phyloP scores from a whole-genome alignment of 2,888 invertebrate genomes.

The Athalia rosae region DNA sequence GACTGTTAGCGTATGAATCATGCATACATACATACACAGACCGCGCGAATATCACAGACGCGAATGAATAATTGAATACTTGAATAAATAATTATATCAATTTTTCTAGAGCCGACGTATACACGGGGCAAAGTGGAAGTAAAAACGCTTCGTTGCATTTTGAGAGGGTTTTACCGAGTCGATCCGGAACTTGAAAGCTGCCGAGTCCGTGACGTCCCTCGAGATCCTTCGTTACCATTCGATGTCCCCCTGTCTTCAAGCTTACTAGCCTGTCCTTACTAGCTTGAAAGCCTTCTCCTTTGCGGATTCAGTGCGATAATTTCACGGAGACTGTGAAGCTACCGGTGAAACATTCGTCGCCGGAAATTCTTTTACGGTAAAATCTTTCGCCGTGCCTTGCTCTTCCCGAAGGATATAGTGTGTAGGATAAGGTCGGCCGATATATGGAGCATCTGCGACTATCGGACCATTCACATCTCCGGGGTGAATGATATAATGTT shows the following conservation, averaged over 20 bases:
- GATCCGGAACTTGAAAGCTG: conserved; percentile 28
- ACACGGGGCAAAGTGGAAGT: neutral
- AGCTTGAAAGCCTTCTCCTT: conserved; percentile 25
- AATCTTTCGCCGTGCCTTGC: neutral
- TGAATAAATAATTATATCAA: neutral
- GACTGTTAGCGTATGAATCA: no score
- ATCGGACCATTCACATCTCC: no score
- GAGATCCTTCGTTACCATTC: neutral
- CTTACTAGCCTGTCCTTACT: conserved; percentile 14
- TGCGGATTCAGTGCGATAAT: conserved; percentile 34
- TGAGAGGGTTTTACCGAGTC: conserved; percentile 32
- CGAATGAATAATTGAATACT: neutral
- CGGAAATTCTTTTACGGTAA: neutral
- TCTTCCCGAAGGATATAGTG: neutral
- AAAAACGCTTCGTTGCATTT: conserved; percentile 31
- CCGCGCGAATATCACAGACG: neutral
- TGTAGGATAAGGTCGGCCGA: no score
- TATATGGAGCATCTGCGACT: no score
- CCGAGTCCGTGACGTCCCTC: conserved; percentile 25
- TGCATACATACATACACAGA: neutral
- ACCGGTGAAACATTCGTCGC: neutral
- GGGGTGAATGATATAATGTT: no score
- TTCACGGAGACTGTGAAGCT: conserved; percentile 14
- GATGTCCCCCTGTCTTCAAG: conserved; percentile 25
- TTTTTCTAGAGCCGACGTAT: neutral